Evolutionary conservation across 2,113 vertebrate species (phyloP).

Genomic region (Hippocampus guttulatus): DNA sequence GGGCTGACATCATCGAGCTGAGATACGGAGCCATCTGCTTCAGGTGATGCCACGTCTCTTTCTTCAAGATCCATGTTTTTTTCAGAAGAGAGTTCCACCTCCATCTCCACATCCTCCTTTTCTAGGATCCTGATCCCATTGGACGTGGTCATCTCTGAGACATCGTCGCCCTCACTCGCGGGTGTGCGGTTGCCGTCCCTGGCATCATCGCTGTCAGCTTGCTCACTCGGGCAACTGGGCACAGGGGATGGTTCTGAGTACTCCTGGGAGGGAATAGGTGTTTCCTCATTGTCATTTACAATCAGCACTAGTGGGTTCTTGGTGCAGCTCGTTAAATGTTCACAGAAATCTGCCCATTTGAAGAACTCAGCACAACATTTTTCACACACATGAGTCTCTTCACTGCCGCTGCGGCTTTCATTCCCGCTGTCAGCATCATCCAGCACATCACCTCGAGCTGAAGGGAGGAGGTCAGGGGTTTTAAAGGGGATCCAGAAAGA

Average conservation of each 20-base stretch:
- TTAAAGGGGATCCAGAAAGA: constrained; percentile 17
- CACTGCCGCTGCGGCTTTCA: constrained; percentile 90
- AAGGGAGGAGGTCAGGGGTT: constrained; percentile 36
- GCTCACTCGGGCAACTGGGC: constrained; percentile 84
- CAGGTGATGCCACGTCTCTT: constrained; percentile 71
- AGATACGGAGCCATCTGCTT: constrained; percentile 79
- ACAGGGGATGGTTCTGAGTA: constrained; percentile 83
- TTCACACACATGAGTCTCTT: constrained; percentile 91
- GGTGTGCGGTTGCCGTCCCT: constrained; percentile 76
- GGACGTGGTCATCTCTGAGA: constrained; percentile 71
- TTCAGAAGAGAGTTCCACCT: constrained; percentile 80
- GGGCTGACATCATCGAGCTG: constrained; percentile 75
- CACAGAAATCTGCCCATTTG: constrained; percentile 93
- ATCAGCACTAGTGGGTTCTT: constrained; percentile 94
- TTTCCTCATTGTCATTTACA: constrained; percentile 87
- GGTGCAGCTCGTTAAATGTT: constrained; percentile 90
- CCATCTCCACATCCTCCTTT: constrained; percentile 92
- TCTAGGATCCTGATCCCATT: constrained; percentile 62
- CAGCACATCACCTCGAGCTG: constrained; percentile 82
- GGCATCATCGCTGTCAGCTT: constrained; percentile 83
- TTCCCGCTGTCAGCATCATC: constrained; percentile 90
- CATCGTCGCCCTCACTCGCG: constrained; percentile 73
- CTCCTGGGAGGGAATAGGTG: constrained; percentile 75
- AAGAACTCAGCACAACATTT: constrained; percentile 98
- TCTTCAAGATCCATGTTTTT: constrained; percentile 74